Percentiles rank a stretch among this genome's conserved stretches.
phyloP scores from a whole-genome alignment of 2,888 invertebrate genomes.

The Stomorhina lunata region DNA sequence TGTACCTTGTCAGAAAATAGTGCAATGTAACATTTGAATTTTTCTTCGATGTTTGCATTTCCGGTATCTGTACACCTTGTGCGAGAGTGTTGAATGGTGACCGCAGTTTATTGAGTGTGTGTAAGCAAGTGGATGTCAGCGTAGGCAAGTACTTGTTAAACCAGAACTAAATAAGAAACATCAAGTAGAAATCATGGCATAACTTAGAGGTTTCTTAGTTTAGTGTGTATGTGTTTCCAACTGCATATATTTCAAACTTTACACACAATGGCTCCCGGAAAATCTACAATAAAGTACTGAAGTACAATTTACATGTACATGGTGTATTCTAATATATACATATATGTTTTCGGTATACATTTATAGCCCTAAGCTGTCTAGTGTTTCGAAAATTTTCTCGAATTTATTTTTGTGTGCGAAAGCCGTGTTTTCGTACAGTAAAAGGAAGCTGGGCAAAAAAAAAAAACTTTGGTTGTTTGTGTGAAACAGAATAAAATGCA shows the following conservation, averaged over 20 bases:
- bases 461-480: conserved; percentile 27
- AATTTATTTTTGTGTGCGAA: neutral
- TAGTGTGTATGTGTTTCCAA: neutral
- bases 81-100: conserved; percentile 5
- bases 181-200: conserved; percentile 41
- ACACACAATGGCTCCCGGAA: neutral
- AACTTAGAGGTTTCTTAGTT: conserved; percentile 21
- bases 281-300: neutral
- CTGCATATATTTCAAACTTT: neutral
- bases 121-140: neutral
- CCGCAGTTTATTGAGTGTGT: conserved; percentile 9
- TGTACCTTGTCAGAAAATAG: neutral
- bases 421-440: neutral
- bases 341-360: neutral
- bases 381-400: neutral
- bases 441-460: conserved; percentile 7
- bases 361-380: neutral
- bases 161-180: neutral
- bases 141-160: neutral
- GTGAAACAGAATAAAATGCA: conserved; percentile 39
- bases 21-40: conserved; percentile 40
- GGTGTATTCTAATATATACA: neutral
- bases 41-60: conserved; percentile 39
- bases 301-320: neutral
- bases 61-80: neutral